These are phyloP conservation scores for Archocentrus centrarchus DNA, from an alignment of 2,113 vertebrate species.

Conservation along the genomic window DNA sequence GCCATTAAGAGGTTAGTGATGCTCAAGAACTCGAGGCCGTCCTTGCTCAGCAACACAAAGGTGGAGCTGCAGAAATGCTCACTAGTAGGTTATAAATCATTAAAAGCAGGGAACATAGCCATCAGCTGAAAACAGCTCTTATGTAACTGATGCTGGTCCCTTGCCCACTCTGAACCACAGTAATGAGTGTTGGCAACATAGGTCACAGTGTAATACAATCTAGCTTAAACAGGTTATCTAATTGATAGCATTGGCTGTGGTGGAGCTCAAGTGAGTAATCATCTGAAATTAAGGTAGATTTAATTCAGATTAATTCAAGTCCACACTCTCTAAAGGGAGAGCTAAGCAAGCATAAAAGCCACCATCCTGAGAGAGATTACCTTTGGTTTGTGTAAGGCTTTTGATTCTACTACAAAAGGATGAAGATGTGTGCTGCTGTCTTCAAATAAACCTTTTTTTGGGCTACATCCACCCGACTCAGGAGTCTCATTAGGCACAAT, in stretches of 20 bases:
- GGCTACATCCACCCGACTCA: slow-evolving; percentile 34
- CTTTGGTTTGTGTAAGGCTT: slow-evolving; percentile 7
- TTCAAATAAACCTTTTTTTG: slow-evolving; percentile 13
- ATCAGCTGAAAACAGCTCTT: slow-evolving; percentile 45
- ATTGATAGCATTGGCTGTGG: slow-evolving; percentile 32
- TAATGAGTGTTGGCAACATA: slow-evolving; percentile 43
- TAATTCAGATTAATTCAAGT: slow-evolving; percentile 37
- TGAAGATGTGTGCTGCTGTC: not conserved
- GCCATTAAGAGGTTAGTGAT: slow-evolving; percentile 33
- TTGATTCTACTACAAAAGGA: slow-evolving; percentile 36
- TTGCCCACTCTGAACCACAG: slow-evolving; percentile 9
- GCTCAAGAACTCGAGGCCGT: slow-evolving; percentile 12
- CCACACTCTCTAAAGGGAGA: slow-evolving; percentile 8
- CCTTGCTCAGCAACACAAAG: slow-evolving; percentile 14
- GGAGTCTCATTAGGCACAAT: slow-evolving; percentile 31
- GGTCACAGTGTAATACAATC: slow-evolving; percentile 36
- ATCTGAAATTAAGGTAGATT: slow-evolving; percentile 51
- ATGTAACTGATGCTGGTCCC: slow-evolving; percentile 36
- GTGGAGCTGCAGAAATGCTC: slow-evolving; percentile 16
- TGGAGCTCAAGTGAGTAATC: slow-evolving; percentile 37
- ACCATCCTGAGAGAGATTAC: slow-evolving; percentile 1
- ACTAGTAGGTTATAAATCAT: slow-evolving; percentile 40
- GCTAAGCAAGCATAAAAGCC: not conserved
- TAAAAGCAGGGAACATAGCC: slow-evolving; percentile 39
- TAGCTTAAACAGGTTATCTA: slow-evolving; percentile 31